phyloP scores from a whole-genome alignment of 64 coral and sea anemone genomes.

The Cladopsammia gracilis region DNA sequence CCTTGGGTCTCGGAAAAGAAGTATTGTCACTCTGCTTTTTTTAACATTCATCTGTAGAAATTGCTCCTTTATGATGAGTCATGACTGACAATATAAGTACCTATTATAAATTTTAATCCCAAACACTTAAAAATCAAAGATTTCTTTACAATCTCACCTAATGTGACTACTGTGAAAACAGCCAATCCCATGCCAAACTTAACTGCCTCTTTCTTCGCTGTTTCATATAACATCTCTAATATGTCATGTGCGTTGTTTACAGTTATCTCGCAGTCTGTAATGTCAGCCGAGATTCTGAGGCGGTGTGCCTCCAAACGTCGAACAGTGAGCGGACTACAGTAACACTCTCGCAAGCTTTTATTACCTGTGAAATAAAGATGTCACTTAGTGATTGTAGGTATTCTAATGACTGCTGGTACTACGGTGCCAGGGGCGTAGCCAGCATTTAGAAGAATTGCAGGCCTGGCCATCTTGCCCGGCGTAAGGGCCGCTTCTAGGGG shows the following conservation, averaged over 20 bases:
- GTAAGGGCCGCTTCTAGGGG: too few relatives aligned
- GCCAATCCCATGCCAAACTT: background rate
- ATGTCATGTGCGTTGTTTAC: background rate
- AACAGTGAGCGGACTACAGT: background rate
- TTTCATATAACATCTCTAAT: background rate
- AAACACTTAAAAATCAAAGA: too few relatives aligned
- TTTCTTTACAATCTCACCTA: background rate
- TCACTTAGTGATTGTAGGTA: background rate
- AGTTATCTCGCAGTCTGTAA: constrained; percentile 1
- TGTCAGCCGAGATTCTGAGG: background rate
- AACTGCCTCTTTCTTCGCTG: background rate
- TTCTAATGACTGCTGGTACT: background rate
- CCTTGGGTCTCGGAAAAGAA: too few relatives aligned
- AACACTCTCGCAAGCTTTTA: background rate
- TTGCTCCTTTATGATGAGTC: too few relatives aligned
- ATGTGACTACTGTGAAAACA: background rate
- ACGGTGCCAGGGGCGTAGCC: too few relatives aligned
- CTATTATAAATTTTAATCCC: too few relatives aligned
- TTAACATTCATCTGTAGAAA: too few relatives aligned
- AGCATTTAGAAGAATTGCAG: too few relatives aligned
- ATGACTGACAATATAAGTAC: too few relatives aligned
- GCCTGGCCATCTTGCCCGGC: too few relatives aligned
- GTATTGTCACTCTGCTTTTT: too few relatives aligned
- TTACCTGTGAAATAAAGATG: background rate
- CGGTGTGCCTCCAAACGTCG: background rate